Percentiles rank a stretch among this genome's conserved stretches.
phyloP scores from a whole-genome alignment of 2,797 vertebrate genomes.

The Microctenopoma stevenorrisi region DNA sequence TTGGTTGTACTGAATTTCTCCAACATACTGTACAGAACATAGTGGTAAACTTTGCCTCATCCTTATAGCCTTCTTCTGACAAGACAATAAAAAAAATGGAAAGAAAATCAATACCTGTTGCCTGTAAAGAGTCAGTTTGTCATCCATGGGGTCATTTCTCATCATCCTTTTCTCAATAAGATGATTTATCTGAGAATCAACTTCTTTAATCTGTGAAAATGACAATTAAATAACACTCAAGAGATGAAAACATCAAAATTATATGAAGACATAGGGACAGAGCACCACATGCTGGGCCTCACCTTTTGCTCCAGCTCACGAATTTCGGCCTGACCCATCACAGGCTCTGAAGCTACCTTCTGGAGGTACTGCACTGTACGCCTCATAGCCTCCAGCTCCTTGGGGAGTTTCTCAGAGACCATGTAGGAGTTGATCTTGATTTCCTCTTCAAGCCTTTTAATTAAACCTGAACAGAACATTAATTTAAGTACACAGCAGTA shows the following conservation, averaged over 20 bases:
- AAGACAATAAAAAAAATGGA: too few relatives aligned
- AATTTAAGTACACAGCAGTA: background rate
- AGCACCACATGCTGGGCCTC: slow-evolving; percentile 1
- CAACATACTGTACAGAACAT: background rate
- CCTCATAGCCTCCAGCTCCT: slow-evolving; percentile 91
- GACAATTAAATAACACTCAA: slow-evolving; percentile 8
- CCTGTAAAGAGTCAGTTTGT: slow-evolving; percentile 91
- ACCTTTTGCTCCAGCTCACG: slow-evolving; percentile 91
- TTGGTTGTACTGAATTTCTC: background rate
- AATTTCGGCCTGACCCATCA: slow-evolving; percentile 91
- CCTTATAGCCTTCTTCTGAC: background rate
- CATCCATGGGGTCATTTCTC: slow-evolving; percentile 91
- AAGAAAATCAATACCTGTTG: slow-evolving; percentile 87
- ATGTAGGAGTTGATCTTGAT: slow-evolving; percentile 96
- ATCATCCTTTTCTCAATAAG: slow-evolving; percentile 94
- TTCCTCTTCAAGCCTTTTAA: slow-evolving; percentile 96
- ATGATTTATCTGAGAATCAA: slow-evolving; percentile 90
- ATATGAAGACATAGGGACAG: background rate
- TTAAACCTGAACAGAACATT: slow-evolving; percentile 83
- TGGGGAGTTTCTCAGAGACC: slow-evolving; percentile 92
- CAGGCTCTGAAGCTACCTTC: slow-evolving; percentile 91
- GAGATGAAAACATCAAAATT: background rate
- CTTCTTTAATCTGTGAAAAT: slow-evolving; percentile 86
- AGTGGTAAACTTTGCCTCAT: background rate
- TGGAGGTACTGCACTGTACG: slow-evolving; percentile 88